Percentiles rank a stretch among this genome's conserved stretches.
Evolutionary conservation across 2,797 vertebrate genomes (phyloP).

Genomic region (Pogonophryne albipinna): DNA sequence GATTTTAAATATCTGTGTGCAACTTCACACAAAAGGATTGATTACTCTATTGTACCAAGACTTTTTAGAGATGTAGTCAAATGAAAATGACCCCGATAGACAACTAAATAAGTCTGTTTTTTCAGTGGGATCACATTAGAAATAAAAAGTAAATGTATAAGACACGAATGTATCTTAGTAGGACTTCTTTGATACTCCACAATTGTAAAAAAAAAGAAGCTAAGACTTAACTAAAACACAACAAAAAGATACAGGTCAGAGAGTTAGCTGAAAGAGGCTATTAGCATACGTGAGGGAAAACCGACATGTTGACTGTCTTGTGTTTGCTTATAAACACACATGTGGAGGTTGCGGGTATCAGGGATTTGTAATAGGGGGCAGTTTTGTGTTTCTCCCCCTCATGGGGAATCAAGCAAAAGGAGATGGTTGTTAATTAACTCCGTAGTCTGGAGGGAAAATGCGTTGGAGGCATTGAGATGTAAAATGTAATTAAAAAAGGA

Average conservation of each 20-base stretch:
- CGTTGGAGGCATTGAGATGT: constrained; percentile 81
- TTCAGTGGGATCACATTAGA: not conserved
- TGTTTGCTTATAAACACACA: constrained; percentile 61
- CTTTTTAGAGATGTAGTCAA: constrained; percentile 24
- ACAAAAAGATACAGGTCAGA: not conserved
- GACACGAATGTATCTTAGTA: constrained; percentile 8
- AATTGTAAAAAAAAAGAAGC: not conserved
- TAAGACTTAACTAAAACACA: constrained; percentile 13
- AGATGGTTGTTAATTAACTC: constrained; percentile 93
- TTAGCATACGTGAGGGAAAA: constrained; percentile 4
- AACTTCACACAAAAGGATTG: constrained; percentile 33
- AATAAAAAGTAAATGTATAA: constrained; percentile 2
- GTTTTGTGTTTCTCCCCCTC: constrained; percentile 64
- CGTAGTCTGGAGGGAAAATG: constrained; percentile 85
- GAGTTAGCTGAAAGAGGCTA: constrained; percentile 6
- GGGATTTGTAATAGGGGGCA: constrained; percentile 80
- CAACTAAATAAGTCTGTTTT: constrained; percentile 11
- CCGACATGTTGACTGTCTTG: not conserved
- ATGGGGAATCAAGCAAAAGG: constrained; percentile 83
- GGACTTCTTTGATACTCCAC: too few relatives aligned
- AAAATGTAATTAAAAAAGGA: constrained; percentile 92
- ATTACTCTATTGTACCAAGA: constrained; percentile 31
- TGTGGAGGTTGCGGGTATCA: constrained; percentile 66
- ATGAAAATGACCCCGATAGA: constrained; percentile 17
- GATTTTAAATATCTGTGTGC: constrained; percentile 50